phyloP scores from a whole-genome alignment of 2,113 vertebrate genomes.

The Conger conger region DNA sequence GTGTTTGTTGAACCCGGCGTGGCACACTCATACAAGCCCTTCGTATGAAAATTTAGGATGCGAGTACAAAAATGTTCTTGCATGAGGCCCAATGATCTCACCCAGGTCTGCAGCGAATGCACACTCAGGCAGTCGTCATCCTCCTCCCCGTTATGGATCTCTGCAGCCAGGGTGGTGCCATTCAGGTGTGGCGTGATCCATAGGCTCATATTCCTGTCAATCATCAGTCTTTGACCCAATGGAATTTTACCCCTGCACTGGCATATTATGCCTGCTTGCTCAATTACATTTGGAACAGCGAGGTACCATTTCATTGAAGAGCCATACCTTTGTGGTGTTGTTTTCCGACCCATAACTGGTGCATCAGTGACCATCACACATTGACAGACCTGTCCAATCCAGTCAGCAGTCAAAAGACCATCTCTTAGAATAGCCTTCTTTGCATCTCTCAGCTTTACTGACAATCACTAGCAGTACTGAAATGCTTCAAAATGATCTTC shows the following conservation, averaged over 20 bases:
- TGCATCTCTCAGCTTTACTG: constrained; percentile 34
- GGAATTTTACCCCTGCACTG: neutral
- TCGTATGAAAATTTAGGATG: no score
- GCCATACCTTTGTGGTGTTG: neutral
- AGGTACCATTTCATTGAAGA: neutral
- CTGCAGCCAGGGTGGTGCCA: neutral
- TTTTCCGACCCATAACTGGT: neutral
- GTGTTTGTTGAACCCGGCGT: no score
- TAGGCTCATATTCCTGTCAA: neutral
- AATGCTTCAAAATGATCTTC: constrained; percentile 37
- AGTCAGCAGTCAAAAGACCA: constrained; percentile 14
- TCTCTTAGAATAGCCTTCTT: constrained; percentile 26
- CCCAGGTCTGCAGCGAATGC: neutral
- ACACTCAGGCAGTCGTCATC: neutral
- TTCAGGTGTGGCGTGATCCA: neutral
- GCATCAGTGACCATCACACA: neutral
- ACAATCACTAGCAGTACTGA: constrained; percentile 36
- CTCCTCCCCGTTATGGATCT: neutral
- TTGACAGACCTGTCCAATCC: neutral
- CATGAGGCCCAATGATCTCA: no score
- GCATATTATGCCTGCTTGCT: neutral
- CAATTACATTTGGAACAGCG: neutral
- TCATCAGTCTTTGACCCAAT: neutral
- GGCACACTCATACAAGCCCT: no score
- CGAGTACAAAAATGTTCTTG: no score